phyloP scores from a whole-genome alignment of 2,113 vertebrate species.

The Paramisgurnus dabryanus region DNA sequence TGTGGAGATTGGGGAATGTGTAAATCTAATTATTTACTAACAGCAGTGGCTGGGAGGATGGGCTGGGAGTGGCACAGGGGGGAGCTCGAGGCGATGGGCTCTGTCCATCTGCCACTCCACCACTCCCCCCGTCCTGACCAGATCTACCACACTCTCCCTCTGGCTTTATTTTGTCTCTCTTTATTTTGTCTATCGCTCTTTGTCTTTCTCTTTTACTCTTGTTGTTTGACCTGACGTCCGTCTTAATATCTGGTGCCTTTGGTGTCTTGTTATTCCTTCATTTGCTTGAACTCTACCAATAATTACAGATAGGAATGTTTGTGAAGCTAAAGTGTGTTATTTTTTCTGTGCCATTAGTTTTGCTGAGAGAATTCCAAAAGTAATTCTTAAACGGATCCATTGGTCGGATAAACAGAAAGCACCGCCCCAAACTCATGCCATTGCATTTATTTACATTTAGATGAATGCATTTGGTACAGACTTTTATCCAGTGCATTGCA shows the following conservation, averaged over 20 bases:
- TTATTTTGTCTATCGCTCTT: conserved; percentile 46
- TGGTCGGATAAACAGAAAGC: too few species aligned
- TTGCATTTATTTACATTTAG: too few species aligned
- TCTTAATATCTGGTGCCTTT: conserved; percentile 7
- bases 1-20: conserved; percentile 91
- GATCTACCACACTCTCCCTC: conserved; percentile 25
- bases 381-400: too few species aligned
- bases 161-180: conserved; percentile 35
- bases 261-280: not conserved
- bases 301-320: not conserved
- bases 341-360: too few species aligned
- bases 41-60: conserved; percentile 82
- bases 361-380: too few species aligned
- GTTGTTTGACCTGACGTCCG: not conserved
- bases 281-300: not conserved
- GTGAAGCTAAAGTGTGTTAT: too few species aligned
- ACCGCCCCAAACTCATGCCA: too few species aligned
- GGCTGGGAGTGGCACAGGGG: conserved; percentile 74
- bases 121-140: conserved; percentile 21
- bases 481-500: too few species aligned
- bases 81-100: conserved; percentile 76
- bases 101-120: conserved; percentile 80
- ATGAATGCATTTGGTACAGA: too few species aligned
- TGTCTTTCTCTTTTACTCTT: conserved; percentile 41
- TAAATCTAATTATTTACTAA: conserved; percentile 95